Conservation (phyloP, 2,888 invertebrate species). For the Spilosoma lubricipeda region DNA sequence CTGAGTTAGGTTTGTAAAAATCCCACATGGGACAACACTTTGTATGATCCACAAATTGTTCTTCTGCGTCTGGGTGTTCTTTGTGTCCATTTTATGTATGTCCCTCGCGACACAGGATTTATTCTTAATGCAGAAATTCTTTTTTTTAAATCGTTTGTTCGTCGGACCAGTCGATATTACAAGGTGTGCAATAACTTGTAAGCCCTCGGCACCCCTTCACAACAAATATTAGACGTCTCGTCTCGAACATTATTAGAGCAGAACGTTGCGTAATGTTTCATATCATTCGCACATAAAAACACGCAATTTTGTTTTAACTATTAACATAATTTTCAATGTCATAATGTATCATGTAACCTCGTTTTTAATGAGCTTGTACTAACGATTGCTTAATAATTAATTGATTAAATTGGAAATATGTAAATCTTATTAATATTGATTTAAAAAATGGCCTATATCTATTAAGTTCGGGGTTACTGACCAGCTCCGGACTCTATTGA, state of each 20-base stretch:
- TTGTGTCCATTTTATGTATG: too few relatives aligned
- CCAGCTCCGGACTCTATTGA: too few relatives aligned
- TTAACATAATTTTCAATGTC: constrained; percentile 3
- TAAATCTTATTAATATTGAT: background rate
- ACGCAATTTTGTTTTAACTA: background rate
- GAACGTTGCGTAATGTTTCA: background rate
- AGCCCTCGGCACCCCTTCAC: constrained; percentile 5
- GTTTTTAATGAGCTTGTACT: background rate
- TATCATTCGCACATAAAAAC: background rate
- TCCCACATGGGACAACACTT: too few relatives aligned
- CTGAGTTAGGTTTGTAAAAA: too few relatives aligned
- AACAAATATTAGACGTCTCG: constrained; percentile 12
- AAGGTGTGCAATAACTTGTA: constrained; percentile 1
- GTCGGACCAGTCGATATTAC: background rate
- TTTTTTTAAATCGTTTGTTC: too few relatives aligned
- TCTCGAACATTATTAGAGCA: constrained; percentile 3
- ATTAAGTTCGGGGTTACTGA: too few relatives aligned
- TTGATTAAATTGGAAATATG: background rate
- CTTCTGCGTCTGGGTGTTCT: too few relatives aligned
- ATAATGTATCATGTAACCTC: background rate
- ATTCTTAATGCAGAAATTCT: too few relatives aligned
- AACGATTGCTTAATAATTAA: constrained; percentile 1
- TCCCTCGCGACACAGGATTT: too few relatives aligned
- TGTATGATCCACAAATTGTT: too few relatives aligned
- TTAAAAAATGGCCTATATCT: too few relatives aligned